These are phyloP conservation scores for Chiropotes sagulatus DNA, from an alignment of 2,797 vertebrate genomes.

Conservation along the genomic window DNA sequence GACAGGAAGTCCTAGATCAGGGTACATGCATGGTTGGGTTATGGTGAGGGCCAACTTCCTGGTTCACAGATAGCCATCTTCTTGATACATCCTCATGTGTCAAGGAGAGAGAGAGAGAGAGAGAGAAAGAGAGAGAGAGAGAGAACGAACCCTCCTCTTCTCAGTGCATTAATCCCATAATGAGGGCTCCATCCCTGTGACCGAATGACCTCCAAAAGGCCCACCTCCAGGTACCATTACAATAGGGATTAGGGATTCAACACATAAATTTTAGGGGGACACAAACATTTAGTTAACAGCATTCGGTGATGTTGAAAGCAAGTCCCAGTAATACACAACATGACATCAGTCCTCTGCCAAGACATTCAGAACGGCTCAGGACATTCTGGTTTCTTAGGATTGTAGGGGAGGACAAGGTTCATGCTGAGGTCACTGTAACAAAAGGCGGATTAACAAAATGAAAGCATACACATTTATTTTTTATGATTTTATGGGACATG, in stretches of 20 bases:
- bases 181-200: neutral
- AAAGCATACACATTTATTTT: neutral
- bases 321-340: neutral
- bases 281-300: neutral
- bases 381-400: neutral
- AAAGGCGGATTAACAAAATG: neutral
- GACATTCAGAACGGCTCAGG: neutral
- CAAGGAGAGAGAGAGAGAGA: neutral
- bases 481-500: neutral
- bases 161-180: neutral
- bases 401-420: neutral
- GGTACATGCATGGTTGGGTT: neutral
- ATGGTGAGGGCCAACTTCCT: neutral
- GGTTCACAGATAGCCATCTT: neutral
- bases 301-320: neutral
- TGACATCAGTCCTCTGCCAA: neutral
- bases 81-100: neutral
- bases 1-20: neutral
- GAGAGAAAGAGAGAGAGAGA: neutral
- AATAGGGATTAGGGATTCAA: neutral
- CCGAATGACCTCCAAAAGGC: neutral
- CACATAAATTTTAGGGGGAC: neutral
- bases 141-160: neutral
- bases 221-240: neutral
- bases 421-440: neutral